Conservation (phyloP, 1,140 invertebrate species). For the Dendroctonus ponderosae region DNA sequence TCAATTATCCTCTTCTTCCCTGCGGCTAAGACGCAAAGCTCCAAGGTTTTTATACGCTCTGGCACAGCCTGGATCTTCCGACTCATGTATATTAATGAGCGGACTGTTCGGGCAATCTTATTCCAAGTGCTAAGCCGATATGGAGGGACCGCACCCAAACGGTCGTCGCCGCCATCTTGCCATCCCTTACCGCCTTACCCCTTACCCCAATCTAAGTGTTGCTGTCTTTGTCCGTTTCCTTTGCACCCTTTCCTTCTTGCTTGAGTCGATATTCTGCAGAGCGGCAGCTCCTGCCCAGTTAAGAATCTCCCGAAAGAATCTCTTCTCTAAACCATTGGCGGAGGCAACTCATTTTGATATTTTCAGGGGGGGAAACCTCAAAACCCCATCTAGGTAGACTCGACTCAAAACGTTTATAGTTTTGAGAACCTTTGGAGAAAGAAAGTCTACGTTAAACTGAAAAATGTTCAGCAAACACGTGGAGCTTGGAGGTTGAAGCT, state of each 20-base stretch:
- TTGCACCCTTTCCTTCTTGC: slow-evolving; percentile 40
- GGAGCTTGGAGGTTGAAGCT: background rate
- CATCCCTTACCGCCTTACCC: slow-evolving; percentile 39
- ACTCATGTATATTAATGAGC: slow-evolving; percentile 51
- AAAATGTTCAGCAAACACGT: background rate
- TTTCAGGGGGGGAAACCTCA: too few species aligned
- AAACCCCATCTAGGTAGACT: too few species aligned
- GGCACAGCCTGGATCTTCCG: too few species aligned
- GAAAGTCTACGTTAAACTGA: too few species aligned
- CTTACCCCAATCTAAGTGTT: slow-evolving; percentile 23
- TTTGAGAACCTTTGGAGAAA: too few species aligned
- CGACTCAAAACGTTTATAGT: too few species aligned
- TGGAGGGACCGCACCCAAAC: slow-evolving; percentile 48
- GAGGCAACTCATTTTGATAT: too few species aligned
- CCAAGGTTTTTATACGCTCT: background rate
- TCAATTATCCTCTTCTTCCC: too few species aligned
- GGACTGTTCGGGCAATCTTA: slow-evolving; percentile 49
- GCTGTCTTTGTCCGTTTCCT: slow-evolving; percentile 35
- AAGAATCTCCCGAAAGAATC: slow-evolving; percentile 48
- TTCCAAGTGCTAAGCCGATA: slow-evolving; percentile 50
- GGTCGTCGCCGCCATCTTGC: slow-evolving; percentile 37
- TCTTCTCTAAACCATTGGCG: slow-evolving; percentile 16
- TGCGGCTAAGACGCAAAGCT: too few species aligned
- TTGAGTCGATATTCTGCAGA: slow-evolving; percentile 48
- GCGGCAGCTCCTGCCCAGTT: slow-evolving; percentile 40